A percentile compares a stretch with the other conserved stretches of the same genome.
phyloP scores from a whole-genome alignment of 2,888 invertebrate species.

The Gonocerus acuteangulatus region DNA sequence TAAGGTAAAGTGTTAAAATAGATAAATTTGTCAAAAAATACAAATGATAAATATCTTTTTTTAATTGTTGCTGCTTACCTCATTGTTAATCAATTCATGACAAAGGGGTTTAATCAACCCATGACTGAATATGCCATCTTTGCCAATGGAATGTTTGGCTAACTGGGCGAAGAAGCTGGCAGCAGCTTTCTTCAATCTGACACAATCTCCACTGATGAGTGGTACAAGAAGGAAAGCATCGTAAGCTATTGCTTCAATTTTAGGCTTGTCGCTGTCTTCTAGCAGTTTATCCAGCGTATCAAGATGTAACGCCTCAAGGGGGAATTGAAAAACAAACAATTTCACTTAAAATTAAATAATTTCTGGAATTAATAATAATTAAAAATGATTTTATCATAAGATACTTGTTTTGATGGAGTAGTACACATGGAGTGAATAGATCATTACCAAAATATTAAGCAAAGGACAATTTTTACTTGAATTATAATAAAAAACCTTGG shows the following conservation, averaged over 20 bases:
- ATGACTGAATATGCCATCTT: not conserved
- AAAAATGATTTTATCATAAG: no score
- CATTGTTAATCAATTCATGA: not conserved
- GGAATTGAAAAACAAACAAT: not conserved
- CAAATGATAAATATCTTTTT: no score
- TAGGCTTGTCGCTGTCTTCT: constrained; percentile 26
- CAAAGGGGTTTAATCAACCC: not conserved
- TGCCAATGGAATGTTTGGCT: constrained; percentile 19
- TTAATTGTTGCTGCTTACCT: no score
- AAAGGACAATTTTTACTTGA: no score
- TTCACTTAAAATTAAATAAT: not conserved
- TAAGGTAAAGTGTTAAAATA: no score
- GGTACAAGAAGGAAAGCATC: constrained; percentile 15
- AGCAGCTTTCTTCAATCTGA: constrained; percentile 14
- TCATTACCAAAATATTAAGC: no score
- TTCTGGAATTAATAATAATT: no score
- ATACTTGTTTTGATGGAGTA: no score
- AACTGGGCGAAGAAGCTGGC: constrained; percentile 24
- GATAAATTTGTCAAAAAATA: no score
- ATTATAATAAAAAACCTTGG: no score
- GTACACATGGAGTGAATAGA: no score
- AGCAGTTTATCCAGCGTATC: constrained; percentile 25
- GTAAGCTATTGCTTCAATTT: constrained; percentile 18
- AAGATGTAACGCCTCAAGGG: constrained; percentile 23
- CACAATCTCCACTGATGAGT: constrained; percentile 15